A percentile compares a stretch with the other conserved stretches of the same genome.
Evolutionary conservation across 2,888 invertebrate genomes (phyloP).

Genomic region (Xanthia togata): DNA sequence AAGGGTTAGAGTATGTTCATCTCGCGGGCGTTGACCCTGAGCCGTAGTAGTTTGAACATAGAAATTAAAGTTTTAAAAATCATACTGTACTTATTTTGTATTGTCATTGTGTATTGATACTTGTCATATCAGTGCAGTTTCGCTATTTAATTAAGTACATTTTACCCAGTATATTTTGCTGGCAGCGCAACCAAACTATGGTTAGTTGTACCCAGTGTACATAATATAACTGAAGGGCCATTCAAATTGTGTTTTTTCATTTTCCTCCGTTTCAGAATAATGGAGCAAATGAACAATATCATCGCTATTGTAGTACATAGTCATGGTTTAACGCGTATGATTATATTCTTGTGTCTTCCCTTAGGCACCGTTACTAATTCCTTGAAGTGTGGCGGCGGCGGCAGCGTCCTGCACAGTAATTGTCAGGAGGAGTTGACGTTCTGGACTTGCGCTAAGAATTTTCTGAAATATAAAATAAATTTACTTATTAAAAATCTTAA

Average conservation of each 20-base stretch:
- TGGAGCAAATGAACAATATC: not conserved
- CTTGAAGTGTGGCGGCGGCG: not conserved
- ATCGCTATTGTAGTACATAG: not conserved
- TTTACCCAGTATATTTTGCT: not conserved
- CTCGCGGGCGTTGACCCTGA: not conserved
- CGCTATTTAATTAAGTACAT: not conserved
- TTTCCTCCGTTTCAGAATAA: not conserved
- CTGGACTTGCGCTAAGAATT: constrained; percentile 20
- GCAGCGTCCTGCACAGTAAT: constrained; percentile 9
- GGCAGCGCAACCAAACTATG: not conserved
- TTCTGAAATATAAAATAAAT: constrained; percentile 26
- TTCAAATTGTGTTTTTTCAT: too few relatives aligned
- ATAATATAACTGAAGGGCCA: too few relatives aligned
- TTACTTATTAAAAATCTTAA: too few relatives aligned
- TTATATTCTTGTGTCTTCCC: not conserved
- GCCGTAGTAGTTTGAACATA: not conserved
- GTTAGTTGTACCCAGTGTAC: too few relatives aligned
- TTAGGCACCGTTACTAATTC: constrained; percentile 2
- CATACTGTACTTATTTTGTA: not conserved
- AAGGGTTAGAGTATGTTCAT: not conserved
- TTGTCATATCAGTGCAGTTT: not conserved
- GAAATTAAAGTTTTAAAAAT: not conserved
- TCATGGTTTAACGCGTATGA: constrained; percentile 12
- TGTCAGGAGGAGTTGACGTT: constrained; percentile 6
- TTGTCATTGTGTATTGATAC: not conserved